Conservation (phyloP, 2,113 vertebrate species). For the Myiagra hebetior region DNA sequence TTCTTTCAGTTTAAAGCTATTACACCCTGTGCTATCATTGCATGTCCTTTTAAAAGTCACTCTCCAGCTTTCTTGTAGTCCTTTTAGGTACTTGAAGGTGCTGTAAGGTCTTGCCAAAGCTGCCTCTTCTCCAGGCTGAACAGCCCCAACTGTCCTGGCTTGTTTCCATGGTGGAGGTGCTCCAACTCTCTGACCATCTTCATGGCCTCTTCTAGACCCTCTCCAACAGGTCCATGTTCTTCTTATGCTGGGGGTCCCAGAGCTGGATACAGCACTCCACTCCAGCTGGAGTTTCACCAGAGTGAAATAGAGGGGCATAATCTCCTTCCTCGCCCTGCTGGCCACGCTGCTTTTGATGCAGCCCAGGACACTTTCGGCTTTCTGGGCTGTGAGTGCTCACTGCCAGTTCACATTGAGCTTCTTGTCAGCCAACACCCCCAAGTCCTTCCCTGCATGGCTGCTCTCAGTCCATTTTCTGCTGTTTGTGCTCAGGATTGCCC, state of each 20-base stretch:
- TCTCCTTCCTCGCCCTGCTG: accelerated
- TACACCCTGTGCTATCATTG: neutral
- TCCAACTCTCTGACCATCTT: neutral
- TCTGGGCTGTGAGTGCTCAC: neutral
- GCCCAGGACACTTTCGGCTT: neutral
- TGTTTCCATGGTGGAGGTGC: neutral
- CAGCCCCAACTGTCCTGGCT: neutral
- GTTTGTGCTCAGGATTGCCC: neutral
- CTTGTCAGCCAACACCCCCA: neutral
- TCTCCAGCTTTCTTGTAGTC: neutral
- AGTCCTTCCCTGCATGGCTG: neutral
- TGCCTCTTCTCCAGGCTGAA: neutral
- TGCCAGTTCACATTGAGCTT: neutral
- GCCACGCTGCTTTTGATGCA: neutral
- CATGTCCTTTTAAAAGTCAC: neutral
- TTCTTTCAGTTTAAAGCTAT: neutral
- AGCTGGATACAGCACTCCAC: neutral
- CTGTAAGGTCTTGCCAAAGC: neutral
- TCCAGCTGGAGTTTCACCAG: neutral
- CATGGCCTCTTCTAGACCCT: neutral
- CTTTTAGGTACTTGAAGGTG: neutral
- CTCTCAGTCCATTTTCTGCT: neutral
- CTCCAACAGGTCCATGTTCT: neutral
- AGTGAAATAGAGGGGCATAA: neutral
- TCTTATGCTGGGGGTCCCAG: neutral